Conservation (phyloP, 2,888 invertebrate genomes). For the Pterostichus niger region DNA sequence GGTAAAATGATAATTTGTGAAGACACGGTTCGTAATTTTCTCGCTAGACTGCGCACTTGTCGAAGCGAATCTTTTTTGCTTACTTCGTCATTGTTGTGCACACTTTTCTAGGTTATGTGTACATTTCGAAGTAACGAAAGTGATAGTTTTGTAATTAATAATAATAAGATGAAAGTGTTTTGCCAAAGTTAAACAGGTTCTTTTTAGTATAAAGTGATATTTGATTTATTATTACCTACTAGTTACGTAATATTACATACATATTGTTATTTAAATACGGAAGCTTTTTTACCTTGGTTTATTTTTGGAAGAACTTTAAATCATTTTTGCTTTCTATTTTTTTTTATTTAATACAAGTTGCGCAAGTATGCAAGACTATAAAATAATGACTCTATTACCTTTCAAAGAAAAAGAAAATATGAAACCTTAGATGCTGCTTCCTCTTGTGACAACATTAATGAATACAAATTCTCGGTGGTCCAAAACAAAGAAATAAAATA, state of each 20-base stretch:
- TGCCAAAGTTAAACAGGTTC: not conserved
- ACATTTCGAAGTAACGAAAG: conserved; percentile 31
- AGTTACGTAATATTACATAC: conserved; percentile 1
- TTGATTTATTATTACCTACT: conserved; percentile 5
- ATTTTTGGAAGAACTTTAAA: conserved; percentile 25
- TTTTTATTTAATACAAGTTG: conserved; percentile 9
- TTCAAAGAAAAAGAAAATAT: not conserved
- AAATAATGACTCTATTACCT: conserved; percentile 35
- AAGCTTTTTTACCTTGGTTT: conserved; percentile 24
- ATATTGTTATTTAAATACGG: conserved; percentile 13
- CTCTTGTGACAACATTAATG: not conserved
- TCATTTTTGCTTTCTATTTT: conserved; percentile 22
- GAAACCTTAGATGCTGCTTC: not conserved
- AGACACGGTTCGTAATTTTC: conserved; percentile 27
- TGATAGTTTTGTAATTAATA: conserved; percentile 51
- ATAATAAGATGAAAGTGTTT: conserved; percentile 14
- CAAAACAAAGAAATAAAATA: not conserved
- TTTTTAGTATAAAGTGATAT: conserved; percentile 36
- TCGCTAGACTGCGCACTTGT: conserved; percentile 19
- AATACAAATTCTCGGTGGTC: not conserved
- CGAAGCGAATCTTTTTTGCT: conserved; percentile 34
- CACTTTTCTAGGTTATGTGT: conserved; percentile 48
- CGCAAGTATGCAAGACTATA: not conserved
- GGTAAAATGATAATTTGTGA: conserved; percentile 51
- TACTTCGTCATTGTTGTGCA: conserved; percentile 23